Evolutionary conservation across 1,140 invertebrate genomes (phyloP), one percentile per base, ranked within the genome.

Genomic region (Melipona quadrifasciata): DNA sequence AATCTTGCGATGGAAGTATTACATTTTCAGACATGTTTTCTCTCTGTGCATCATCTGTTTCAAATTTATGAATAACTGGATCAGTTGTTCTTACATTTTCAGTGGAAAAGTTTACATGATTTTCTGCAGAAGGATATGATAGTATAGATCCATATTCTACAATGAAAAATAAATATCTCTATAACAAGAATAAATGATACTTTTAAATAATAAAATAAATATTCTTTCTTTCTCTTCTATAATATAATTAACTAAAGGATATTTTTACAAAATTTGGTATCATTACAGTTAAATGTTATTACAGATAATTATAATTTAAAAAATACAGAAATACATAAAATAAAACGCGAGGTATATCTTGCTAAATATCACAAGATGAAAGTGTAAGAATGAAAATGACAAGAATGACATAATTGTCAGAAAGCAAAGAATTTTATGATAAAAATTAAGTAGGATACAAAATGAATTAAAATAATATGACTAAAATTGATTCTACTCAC

Each of bases 81-180:
- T 93, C 93, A 10, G 91, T 84, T 17, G 85, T 92, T 72, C 81
- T 75, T 86, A 31, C 82, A 89, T 85, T 84, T 34, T 87, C 68
- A 51, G 65, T 53, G 5, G 86, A 34, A 16, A 83, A 75, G 65
- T 87, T 94, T 53, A 90, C 76, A 75, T 88, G 89, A 80, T 80
- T 91, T 86, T 93, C 93, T 92, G 92, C 85, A 87, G 91, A 93
- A 93, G 92, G 90, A 89, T 90, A 94, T 91, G 92, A 94, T 91
- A 95, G 90, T 90, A 94, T 95, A 89, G 94, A 94, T 87, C 94
- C 94, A 93, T 95, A 95, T 92, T 95, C 94, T 95, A 93, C 78
- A 94, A 94, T 91, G 82, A 86, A 81, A 82, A 80, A 74, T 76
- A 70, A 77, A 78, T 65, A 75, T n/a, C 39, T n/a, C 14, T 34